These are phyloP conservation scores for Tenthredo notha DNA, from an alignment of 2,888 invertebrate genomes.

Conservation along the genomic window DNA sequence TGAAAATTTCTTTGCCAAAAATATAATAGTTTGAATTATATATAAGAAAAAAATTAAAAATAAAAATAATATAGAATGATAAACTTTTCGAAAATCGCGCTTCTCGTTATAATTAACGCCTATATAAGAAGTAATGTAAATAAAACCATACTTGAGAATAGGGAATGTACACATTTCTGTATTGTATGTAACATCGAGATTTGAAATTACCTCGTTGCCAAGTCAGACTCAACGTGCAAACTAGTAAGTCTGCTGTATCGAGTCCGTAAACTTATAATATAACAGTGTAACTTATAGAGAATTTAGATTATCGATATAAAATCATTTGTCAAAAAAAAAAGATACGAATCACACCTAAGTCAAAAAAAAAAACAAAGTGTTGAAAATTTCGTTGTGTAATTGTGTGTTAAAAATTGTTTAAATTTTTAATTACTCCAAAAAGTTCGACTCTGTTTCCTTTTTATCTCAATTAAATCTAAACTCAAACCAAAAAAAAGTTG, in stretches of 20 bases:
- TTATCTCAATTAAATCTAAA: background rate
- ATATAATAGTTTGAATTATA: too few species aligned
- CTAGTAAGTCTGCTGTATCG: background rate
- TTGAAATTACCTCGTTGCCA: background rate
- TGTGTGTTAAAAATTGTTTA: too few species aligned
- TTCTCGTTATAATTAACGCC: background rate
- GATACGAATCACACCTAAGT: background rate
- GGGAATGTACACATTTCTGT: background rate
- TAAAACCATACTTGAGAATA: background rate
- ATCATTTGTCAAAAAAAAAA: background rate
- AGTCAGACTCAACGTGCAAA: background rate
- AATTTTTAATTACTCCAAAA: too few species aligned
- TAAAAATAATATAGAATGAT: too few species aligned
- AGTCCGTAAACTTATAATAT: background rate
- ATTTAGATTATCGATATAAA: background rate
- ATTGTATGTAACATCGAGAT: background rate
- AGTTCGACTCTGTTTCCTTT: too few species aligned
- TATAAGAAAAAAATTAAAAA: too few species aligned
- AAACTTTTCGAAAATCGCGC: slow-evolving; percentile 15
- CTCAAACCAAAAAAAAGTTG: background rate
- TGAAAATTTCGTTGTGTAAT: too few species aligned
- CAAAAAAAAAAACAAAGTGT: background rate
- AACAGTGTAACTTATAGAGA: background rate
- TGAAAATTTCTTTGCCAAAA: too few species aligned
- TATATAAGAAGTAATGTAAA: background rate